Evolutionary conservation across 2,797 vertebrate species (phyloP).

Genomic region (Microctenopoma steveboyesi): DNA sequence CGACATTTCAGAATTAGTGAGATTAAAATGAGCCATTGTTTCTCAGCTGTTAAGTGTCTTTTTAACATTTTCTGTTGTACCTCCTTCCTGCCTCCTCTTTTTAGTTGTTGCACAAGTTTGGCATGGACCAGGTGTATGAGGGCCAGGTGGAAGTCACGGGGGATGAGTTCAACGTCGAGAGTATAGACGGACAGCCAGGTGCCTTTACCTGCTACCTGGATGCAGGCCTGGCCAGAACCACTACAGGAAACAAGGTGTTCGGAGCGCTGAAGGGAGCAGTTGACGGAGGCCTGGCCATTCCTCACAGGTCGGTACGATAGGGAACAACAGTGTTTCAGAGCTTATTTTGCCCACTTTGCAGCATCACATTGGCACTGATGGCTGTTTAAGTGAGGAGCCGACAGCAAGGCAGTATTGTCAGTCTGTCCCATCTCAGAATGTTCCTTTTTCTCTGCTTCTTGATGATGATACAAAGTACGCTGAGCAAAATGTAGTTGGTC

Average conservation of each 20-base stretch:
- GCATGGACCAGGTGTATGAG: slow-evolving; percentile 96
- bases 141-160: slow-evolving; percentile 97
- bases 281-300: slow-evolving; percentile 96
- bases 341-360: not conserved
- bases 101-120: slow-evolving; percentile 96
- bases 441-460: slow-evolving; percentile 61
- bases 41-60: not conserved
- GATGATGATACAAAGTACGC: slow-evolving; percentile 66
- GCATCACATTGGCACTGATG: not conserved
- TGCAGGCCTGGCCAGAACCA: slow-evolving; percentile 96
- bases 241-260: slow-evolving; percentile 98
- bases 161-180: slow-evolving; percentile 97
- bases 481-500: slow-evolving; percentile 85
- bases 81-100: not conserved
- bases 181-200: slow-evolving; percentile 92
- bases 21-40: no score
- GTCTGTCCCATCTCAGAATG: no score
- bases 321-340: not conserved
- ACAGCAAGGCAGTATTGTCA: no score
- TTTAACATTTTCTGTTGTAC: no score
- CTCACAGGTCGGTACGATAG: slow-evolving; percentile 88
- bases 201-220: slow-evolving; percentile 98
- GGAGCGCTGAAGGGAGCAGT: slow-evolving; percentile 97
- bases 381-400: no score
- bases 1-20: no score